Percentiles rank a stretch among this genome's conserved stretches.
Conservation (phyloP, 2,888 invertebrate species). For the Lithophane semibrunnea region DNA sequence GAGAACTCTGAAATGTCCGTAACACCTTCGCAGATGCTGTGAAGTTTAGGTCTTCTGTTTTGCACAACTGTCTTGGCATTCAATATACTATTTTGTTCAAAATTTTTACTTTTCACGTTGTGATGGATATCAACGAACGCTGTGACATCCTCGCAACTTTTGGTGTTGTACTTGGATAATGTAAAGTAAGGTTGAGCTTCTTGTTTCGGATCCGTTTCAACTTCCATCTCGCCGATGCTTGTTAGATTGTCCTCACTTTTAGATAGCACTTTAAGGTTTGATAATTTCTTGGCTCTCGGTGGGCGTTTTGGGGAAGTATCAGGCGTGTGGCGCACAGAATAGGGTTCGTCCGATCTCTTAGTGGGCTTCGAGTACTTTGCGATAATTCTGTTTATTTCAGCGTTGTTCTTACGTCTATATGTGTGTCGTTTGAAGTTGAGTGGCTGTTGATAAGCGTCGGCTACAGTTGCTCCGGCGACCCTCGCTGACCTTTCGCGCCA, state of each 20-base stretch:
- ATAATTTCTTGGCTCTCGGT: slow-evolving; percentile 77
- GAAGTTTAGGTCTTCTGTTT: slow-evolving; percentile 74
- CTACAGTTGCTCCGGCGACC: slow-evolving; percentile 85
- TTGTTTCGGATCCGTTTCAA: slow-evolving; percentile 75
- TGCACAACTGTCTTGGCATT: slow-evolving; percentile 78
- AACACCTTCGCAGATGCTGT: slow-evolving; percentile 82
- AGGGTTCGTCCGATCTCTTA: slow-evolving; percentile 83
- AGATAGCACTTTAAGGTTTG: slow-evolving; percentile 78
- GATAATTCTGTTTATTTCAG: slow-evolving; percentile 90
- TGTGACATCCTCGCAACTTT: slow-evolving; percentile 86
- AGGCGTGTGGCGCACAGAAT: slow-evolving; percentile 70
- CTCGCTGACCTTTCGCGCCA: slow-evolving; percentile 89
- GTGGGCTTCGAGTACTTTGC: slow-evolving; percentile 88
- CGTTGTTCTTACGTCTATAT: slow-evolving; percentile 88
- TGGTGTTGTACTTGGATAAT: slow-evolving; percentile 83
- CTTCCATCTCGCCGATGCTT: slow-evolving; percentile 80
- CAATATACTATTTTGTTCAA: slow-evolving; percentile 85
- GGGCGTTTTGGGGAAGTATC: slow-evolving; percentile 81
- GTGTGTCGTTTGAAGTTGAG: slow-evolving; percentile 88
- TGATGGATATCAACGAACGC: slow-evolving; percentile 84
- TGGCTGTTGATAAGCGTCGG: slow-evolving; percentile 89
- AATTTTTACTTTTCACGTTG: slow-evolving; percentile 82
- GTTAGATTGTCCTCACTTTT: slow-evolving; percentile 87
- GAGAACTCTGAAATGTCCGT: slow-evolving; percentile 74
- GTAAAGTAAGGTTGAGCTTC: slow-evolving; percentile 73